Evolutionary conservation across 1,140 invertebrate species (phyloP).

Genomic region (Choristoneura fumiferana): DNA sequence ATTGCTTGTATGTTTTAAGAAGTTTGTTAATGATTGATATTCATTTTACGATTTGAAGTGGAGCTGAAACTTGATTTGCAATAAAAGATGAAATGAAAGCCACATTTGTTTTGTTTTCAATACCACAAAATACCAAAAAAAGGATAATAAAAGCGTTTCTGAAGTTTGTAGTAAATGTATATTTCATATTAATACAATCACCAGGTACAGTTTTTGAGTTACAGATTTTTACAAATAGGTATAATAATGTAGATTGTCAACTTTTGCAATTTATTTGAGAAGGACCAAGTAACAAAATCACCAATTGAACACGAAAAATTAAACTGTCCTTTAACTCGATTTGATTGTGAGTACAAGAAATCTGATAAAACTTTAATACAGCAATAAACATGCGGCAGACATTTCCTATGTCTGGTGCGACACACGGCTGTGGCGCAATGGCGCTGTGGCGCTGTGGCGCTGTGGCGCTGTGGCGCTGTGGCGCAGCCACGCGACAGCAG

Average conservation of each 20-base stretch:
- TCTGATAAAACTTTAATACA: slow-evolving; percentile 8
- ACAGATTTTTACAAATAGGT: slow-evolving; percentile 60
- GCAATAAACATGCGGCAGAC: slow-evolving; percentile 6
- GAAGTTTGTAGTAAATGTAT: slow-evolving; percentile 77
- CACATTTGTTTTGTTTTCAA: slow-evolving; percentile 16
- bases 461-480: too few relatives aligned
- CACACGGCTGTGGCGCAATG: slow-evolving; percentile 3
- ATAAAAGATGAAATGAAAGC: slow-evolving; percentile 52
- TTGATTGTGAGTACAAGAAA: slow-evolving; percentile 13
- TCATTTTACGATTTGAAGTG: too few relatives aligned
- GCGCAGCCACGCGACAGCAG: slow-evolving; percentile 44
- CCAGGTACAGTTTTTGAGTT: slow-evolving; percentile 75
- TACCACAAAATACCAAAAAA: background rate
- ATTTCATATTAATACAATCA: slow-evolving; percentile 74
- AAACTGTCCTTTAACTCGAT: slow-evolving; percentile 17
- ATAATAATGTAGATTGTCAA: slow-evolving; percentile 55
- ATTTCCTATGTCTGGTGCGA: slow-evolving; percentile 11
- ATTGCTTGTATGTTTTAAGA: slow-evolving; percentile 19
- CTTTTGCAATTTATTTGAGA: slow-evolving; percentile 34
- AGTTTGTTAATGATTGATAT: slow-evolving; percentile 23
- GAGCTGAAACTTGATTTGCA: slow-evolving; percentile 51
- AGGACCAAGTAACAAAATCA: slow-evolving; percentile 20
- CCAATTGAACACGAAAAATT: slow-evolving; percentile 15
- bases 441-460: too few relatives aligned
- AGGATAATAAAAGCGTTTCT: slow-evolving; percentile 55